Evolutionary conservation across 2,113 vertebrate species (phyloP), one percentile per base, ranked within the genome.

Genomic region (Mus spicilegus): DNA sequence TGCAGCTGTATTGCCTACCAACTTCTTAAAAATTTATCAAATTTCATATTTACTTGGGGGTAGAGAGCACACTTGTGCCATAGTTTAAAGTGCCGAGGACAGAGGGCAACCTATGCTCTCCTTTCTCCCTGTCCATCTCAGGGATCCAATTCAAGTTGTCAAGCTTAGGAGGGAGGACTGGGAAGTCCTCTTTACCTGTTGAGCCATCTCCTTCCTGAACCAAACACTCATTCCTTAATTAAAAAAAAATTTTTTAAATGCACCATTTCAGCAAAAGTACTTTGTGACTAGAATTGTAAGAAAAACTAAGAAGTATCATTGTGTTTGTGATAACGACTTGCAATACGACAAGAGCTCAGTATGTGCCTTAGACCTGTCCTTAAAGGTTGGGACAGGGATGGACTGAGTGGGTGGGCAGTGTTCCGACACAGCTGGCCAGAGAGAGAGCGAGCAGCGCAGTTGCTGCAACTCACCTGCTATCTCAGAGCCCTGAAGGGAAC

Each of bases 201-300:
- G 63, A 69, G 26, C 84, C 46, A 19, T 77, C 72, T 46, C 39
- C 39, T 17, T 96, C 93, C 77, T 36, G 70, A 87, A 94, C n/a
- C 65, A 94, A 87, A 95, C 58, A 87, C 30, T 91, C 85, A 95
- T 20, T 89, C 76, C 58, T 51, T 65, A 85, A 65, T 65, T 69
- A 33, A 69, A 69, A 84, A n/a, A n/a, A n/a, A n/a, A n/a, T n/a
- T n/a, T n/a, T n/a, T n/a, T n/a, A 78, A 81, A n/a, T 13, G 67
- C 19, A 75, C 28, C 75, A 51, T 56, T 95, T 93, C 93, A 89
- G 86, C 88, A 96, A 92, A 95, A 92, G 85, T 80, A 94, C 75
- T 96, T 89, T 93, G 77, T 94, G 87, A 96, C 77, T 26, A 93
- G 76, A 96, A 91, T 73, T 78, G 49, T 17, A 82, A 95, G 73